Evolutionary conservation across 2,888 invertebrate species (phyloP).

Genomic region (Colletes collaris): DNA sequence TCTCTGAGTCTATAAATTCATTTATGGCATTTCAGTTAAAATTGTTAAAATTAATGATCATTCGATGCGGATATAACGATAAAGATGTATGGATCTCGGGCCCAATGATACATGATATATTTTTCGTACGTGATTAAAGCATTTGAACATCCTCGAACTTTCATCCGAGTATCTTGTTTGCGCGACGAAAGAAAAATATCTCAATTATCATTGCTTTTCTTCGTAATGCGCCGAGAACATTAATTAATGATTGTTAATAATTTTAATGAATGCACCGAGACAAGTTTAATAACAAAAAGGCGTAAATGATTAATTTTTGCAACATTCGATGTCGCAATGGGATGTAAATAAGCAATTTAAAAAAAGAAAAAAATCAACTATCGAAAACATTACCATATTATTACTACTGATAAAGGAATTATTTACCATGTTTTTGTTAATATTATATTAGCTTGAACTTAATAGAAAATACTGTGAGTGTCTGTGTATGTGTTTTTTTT

Average conservation of each 20-base stretch:
- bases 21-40: constrained; percentile 36
- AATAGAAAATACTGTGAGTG: neutral
- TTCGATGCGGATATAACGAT: constrained; percentile 68
- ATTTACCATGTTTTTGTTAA: neutral
- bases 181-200: constrained; percentile 40
- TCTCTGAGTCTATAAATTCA: constrained; percentile 87
- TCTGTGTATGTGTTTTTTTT: neutral
- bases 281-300: constrained; percentile 11
- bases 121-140: constrained; percentile 38
- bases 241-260: constrained; percentile 47
- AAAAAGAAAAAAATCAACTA: neutral
- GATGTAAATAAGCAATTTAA: constrained; percentile 22
- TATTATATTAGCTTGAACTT: neutral
- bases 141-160: neutral
- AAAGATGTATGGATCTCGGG: constrained; percentile 66
- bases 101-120: constrained; percentile 61
- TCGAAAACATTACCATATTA: neutral
- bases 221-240: constrained; percentile 38
- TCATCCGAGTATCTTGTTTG: neutral
- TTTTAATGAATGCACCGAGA: constrained; percentile 32
- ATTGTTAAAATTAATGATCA: constrained; percentile 3
- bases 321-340: neutral
- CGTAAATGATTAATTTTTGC: neutral
- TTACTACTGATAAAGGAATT: neutral
- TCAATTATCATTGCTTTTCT: constrained; percentile 52